Base-by-base conservation (phyloP, 2,113 vertebrate species). In the Ornithorhynchus anatinus region DNA sequence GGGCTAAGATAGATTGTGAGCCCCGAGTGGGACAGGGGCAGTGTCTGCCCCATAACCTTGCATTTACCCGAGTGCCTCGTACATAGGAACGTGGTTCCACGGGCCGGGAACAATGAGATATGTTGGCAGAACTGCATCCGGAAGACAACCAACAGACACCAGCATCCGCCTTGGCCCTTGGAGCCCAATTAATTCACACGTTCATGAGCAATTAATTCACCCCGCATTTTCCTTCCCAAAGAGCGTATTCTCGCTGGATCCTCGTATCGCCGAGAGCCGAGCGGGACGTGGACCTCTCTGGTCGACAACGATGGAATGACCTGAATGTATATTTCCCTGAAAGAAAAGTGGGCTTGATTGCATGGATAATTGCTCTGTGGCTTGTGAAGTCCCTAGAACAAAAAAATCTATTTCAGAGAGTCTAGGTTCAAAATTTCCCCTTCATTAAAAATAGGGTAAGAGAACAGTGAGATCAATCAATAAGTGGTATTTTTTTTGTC, bases 41-140 rank as follows among this genome's bases (percentile, higher is more conserved):
- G n/a, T n/a, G n/a, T n/a, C n/a, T n/a, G n/a, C n/a, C n/a, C n/a
- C n/a, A n/a, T n/a, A n/a, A n/a, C n/a, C n/a, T n/a, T n/a, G n/a
- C n/a, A n/a, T n/a, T n/a, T n/a, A n/a, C n/a, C n/a, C n/a, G n/a
- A n/a, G n/a, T n/a, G n/a, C n/a, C n/a, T n/a, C n/a, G n/a, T n/a
- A n/a, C n/a, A n/a, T n/a, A n/a, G n/a, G n/a, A n/a, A n/a, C n/a
- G n/a, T n/a, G n/a, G n/a, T n/a, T n/a, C n/a, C n/a, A n/a, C n/a
- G n/a, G n/a, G n/a, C n/a, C n/a, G n/a, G n/a, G 63, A 76, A 43
- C 74, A 71, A 54, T 42, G 43, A 77, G 10, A 38, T 20, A n/a
- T 48, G 14, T 63, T 74, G 59, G 47, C 53, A 23, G 32, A 77
- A 42, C 56, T 57, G 62, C 62, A 62, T 16, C 20, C 7, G 22